A percentile compares a stretch with the other conserved stretches of the same genome.
Evolutionary conservation across 23 tunicate species (phyloP).

Genomic region (Aplidium turbinatum): DNA sequence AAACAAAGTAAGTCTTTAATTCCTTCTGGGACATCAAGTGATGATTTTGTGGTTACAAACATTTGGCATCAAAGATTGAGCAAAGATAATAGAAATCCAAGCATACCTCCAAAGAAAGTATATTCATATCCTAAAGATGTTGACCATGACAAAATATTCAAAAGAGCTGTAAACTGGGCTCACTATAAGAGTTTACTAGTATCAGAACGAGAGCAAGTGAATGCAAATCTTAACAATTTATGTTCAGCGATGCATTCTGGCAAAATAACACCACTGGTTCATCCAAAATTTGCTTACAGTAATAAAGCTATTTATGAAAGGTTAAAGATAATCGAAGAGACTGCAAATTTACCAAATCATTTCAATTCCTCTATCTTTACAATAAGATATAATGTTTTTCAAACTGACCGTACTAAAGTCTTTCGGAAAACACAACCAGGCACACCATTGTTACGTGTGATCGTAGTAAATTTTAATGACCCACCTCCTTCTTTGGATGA

Average conservation of each 20-base stretch:
- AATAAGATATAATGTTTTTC: conserved; percentile 55
- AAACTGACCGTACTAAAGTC: conserved; percentile 35
- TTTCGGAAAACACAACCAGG: conserved; percentile 82
- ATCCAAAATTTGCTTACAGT: conserved; percentile 26
- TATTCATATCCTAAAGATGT: conserved; percentile 48
- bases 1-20: conserved; percentile 17
- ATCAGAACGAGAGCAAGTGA: conserved; percentile 4
- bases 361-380: not conserved
- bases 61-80: conserved; percentile 47
- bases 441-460: conserved; percentile 46
- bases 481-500: conserved; percentile 28
- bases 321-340: conserved; percentile 14
- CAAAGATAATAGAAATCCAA: conserved; percentile 2
- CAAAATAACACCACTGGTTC: conserved; percentile 49
- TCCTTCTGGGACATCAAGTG: conserved; percentile 16
- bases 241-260: conserved; percentile 41
- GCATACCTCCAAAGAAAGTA: not conserved
- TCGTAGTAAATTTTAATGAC: conserved; percentile 10
- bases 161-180: conserved; percentile 51
- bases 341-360: not conserved
- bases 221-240: not conserved
- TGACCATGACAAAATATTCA: conserved; percentile 13
- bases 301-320: conserved; percentile 9
- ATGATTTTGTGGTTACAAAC: conserved; percentile 14
- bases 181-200: conserved; percentile 42